phyloP scores from a whole-genome alignment of 1,140 invertebrate species.

The Odontomachus brunneus region DNA sequence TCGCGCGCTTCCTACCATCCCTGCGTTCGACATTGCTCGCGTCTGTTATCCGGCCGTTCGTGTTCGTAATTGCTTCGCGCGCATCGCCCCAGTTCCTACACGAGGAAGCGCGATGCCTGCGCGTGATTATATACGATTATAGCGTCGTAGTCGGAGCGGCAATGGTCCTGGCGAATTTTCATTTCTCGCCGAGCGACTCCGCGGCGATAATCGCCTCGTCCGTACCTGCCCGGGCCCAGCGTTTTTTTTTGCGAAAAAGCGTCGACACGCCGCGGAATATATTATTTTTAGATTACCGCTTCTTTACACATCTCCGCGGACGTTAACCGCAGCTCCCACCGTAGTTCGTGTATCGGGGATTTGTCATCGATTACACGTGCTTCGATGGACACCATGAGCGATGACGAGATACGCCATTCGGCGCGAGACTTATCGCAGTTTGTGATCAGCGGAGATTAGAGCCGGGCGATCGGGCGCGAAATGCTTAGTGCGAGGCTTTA shows the following conservation, averaged over 20 bases:
- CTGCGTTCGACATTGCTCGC: too few species aligned
- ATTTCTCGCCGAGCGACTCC: background rate
- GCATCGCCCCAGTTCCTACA: too few species aligned
- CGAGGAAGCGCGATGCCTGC: too few species aligned
- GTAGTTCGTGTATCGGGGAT: background rate
- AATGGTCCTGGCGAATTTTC: background rate
- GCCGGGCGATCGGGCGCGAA: background rate
- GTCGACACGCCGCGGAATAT: background rate
- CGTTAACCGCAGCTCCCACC: background rate
- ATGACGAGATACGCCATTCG: conserved; percentile 36
- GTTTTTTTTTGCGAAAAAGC: background rate
- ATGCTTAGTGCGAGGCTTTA: conserved; percentile 35
- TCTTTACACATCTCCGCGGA: conserved; percentile 4
- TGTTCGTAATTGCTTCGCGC: too few species aligned
- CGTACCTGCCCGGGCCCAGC: background rate
- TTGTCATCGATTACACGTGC: conserved; percentile 39
- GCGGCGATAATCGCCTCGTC: conserved; percentile 1
- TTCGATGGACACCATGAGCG: conserved; percentile 37
- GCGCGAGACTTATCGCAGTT: conserved; percentile 21
- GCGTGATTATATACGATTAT: background rate
- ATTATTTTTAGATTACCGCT: conserved; percentile 36
- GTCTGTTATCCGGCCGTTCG: too few species aligned
- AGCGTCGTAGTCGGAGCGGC: background rate
- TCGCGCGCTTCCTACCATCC: too few species aligned
- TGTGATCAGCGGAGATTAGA: conserved; percentile 25